A percentile compares a stretch with the other conserved stretches of the same genome.
These are phyloP conservation scores for Dilophus febrilis DNA, from an alignment of 2,888 invertebrate genomes.

Conservation along the genomic window DNA sequence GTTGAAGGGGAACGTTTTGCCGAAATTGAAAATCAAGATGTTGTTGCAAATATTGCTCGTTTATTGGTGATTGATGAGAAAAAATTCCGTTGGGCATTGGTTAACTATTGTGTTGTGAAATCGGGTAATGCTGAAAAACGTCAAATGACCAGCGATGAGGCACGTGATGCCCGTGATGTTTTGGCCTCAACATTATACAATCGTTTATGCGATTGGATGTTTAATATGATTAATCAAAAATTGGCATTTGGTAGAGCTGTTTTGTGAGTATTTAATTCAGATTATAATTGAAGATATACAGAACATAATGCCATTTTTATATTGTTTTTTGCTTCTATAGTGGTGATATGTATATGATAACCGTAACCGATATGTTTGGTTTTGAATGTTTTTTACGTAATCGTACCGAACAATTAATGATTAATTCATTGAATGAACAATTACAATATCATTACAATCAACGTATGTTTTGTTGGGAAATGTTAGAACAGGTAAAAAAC, in stretches of 20 bases:
- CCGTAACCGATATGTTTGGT: slow-evolving; percentile 76
- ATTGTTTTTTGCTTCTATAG: slow-evolving; percentile 31
- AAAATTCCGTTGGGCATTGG: slow-evolving; percentile 70
- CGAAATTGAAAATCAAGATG: slow-evolving; percentile 55
- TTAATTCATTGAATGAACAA: slow-evolving; percentile 83
- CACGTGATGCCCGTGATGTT: slow-evolving; percentile 67
- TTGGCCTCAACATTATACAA: slow-evolving; percentile 71
- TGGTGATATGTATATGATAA: slow-evolving; percentile 66
- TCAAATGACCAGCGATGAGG: slow-evolving; percentile 60
- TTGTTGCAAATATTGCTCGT: slow-evolving; percentile 51
- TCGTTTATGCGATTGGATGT: slow-evolving; percentile 75
- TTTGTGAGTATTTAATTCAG: slow-evolving; percentile 40
- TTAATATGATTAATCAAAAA: slow-evolving; percentile 70
- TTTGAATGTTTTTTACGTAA: slow-evolving; percentile 84
- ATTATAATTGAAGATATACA: neutral
- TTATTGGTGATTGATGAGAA: slow-evolving; percentile 60
- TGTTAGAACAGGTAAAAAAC: slow-evolving; percentile 40
- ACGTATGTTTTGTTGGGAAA: slow-evolving; percentile 80
- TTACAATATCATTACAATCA: slow-evolving; percentile 88
- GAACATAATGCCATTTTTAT: neutral
- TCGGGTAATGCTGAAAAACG: slow-evolving; percentile 33
- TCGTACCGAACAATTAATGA: slow-evolving; percentile 70
- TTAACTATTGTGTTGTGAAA: slow-evolving; percentile 72
- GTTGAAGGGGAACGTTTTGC: slow-evolving; percentile 41
- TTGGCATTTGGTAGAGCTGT: slow-evolving; percentile 68